Base-by-base conservation (phyloP, 2,888 invertebrate genomes). In the Andrena hattorfiana region DNA sequence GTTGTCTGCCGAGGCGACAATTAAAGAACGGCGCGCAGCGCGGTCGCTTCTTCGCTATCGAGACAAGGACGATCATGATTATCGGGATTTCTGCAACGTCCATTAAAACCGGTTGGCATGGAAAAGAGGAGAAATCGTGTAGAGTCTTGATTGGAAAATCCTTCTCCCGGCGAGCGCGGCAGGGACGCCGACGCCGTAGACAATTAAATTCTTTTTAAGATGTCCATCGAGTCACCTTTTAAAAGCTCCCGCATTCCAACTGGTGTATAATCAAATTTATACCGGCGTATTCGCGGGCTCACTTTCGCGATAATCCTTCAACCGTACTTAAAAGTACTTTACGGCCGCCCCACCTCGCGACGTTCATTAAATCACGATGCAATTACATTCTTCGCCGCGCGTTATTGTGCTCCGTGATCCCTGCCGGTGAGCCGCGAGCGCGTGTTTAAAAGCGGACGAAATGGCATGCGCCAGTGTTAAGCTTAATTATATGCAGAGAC, bases 291-390 rank as follows among this genome's bases (percentile, higher is more conserved):
- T 48, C 35, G 75, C 63, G 62, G 68, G 80, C 81, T 79, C 63
- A 70, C 70, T 68, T 73, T 72, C 56, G 73, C 84, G 82, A 87
- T 82, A 87, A 81, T 87, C 77, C 75, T 66, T 84, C 68, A 85
- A 64, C 23, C 71, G 78, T 54, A 48, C 71, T 81, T 87, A 77
- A 84, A 85, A 72, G 76, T 81, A 78, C 35, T 77, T 80, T 83
- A 87, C 82, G 70, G 71, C 63, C 77, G 80, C 73, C 74, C 81
- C 79, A 69, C 69, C 83, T 66, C 68, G 56, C 8, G 23, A 28
- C 56, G 83, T 77, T 73, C 86, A 85, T 88, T 88, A 88, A 88
- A 88, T 80, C 88, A 85, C 85, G 82, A 60, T 75, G 88, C 86
- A 88, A 83, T 82, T 88, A 79, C 88, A 88, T 88, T 88, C 88